A percentile compares a stretch with the other conserved stretches of the same genome.
These are phyloP conservation scores for Seriola dumerili DNA, from an alignment of 2,113 vertebrate genomes.

Conservation along the genomic window DNA sequence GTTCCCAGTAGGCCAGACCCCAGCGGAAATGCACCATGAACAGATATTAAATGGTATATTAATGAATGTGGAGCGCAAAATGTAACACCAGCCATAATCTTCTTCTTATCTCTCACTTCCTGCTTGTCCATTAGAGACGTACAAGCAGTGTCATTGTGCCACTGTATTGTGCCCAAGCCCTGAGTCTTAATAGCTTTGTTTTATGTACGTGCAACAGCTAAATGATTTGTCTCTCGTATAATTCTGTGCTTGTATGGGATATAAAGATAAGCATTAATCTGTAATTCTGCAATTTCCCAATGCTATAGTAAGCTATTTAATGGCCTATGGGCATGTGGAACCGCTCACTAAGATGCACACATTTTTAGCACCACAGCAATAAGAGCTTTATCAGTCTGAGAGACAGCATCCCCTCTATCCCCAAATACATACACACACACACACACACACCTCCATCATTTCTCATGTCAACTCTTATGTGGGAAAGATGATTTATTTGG, in stretches of 20 bases:
- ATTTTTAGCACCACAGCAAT: constrained; percentile 12
- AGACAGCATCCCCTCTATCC: background rate
- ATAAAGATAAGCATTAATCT: constrained; percentile 78
- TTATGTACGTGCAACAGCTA: constrained; percentile 71
- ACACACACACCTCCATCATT: constrained; percentile 17
- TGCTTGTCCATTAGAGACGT: constrained; percentile 64
- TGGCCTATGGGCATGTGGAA: constrained; percentile 57
- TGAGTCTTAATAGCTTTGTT: constrained; percentile 77
- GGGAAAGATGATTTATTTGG: constrained; percentile 14
- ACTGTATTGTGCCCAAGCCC: constrained; percentile 59
- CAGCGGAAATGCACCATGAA: constrained; percentile 36
- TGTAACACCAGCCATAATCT: constrained; percentile 60
- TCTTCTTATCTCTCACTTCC: constrained; percentile 71
- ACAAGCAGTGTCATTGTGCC: constrained; percentile 63
- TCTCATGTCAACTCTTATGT: constrained; percentile 8
- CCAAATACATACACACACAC: constrained; percentile 16
- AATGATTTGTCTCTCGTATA: constrained; percentile 72
- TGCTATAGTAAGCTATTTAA: constrained; percentile 64
- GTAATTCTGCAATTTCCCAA: constrained; percentile 64
- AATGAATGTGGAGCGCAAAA: constrained; percentile 56
- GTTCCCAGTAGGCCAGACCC: constrained; percentile 33
- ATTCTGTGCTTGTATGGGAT: constrained; percentile 72
- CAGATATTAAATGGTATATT: constrained; percentile 59
- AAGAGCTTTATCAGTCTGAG: constrained; percentile 31
- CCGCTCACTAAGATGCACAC: constrained; percentile 30